phyloP scores from a whole-genome alignment of 2,113 vertebrate genomes.

The Crotalus horridus region DNA sequence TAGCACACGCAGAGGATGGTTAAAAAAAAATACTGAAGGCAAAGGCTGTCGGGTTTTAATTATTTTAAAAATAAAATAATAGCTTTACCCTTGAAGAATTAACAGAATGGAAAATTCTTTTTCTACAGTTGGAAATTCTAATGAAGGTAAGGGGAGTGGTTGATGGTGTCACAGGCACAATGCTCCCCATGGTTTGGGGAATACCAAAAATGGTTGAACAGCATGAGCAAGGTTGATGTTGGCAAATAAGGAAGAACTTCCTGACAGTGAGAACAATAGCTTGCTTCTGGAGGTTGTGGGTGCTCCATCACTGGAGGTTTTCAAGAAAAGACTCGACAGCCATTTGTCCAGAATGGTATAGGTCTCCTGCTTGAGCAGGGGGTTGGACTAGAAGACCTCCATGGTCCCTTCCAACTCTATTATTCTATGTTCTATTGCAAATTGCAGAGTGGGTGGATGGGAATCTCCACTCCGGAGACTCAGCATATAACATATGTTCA shows the following conservation, averaged over 20 bases:
- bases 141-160: neutral
- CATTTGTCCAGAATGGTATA: too few relatives aligned
- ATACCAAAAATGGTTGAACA: neutral
- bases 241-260: neutral
- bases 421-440: neutral
- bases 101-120: neutral
- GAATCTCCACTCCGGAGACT: neutral
- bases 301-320: too few relatives aligned
- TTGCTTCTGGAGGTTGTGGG: too few relatives aligned
- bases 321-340: too few relatives aligned
- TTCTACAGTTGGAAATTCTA: neutral
- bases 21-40: neutral
- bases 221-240: too few relatives aligned
- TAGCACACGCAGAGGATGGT: neutral
- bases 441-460: neutral
- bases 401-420: neutral
- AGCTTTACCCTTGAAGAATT: neutral
- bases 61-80: conserved; percentile 7
- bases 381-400: neutral
- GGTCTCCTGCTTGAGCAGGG: too few relatives aligned
- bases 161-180: neutral
- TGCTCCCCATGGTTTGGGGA: neutral
- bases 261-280: too few relatives aligned
- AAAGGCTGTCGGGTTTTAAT: neutral
- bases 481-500: neutral